Base-by-base conservation (phyloP, 2,888 invertebrate genomes). In the Auanema freiburgensis region DNA sequence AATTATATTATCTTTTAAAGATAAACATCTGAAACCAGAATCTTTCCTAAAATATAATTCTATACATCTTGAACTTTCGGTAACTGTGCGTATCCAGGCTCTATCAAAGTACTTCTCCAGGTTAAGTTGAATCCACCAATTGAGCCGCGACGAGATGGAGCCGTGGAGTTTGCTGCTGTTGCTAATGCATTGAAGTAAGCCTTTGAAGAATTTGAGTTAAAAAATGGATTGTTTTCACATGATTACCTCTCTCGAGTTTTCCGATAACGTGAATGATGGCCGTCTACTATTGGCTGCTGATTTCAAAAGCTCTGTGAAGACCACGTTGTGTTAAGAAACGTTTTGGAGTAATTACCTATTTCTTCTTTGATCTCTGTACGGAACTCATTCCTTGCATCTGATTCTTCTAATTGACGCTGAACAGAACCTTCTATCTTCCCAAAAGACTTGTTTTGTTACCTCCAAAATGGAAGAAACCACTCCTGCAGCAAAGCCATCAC, bases 401-500 rank as follows among this genome's bases (percentile, higher is more conserved):
- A 59, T 56, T 73, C 70, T 46, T 79, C 75, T 40, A 83, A 66
- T 55, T 71, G 69, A 25, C 63, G 61, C 63, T 67, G 57, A 2
- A 59, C 57, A 5, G n/a, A 56, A 12, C 25, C 25, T 61, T 14
- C 25, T 14, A 43, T 25, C 1, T 12, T 3, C 10, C 11, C 2
- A 1, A 5, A n/a, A 16, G 52, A 24, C 21, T 23, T 5, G 23
- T 18, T 52, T 52, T 52, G 52, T 18, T 18, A 66, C 69, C 65
- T 71, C 67, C 33, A 75, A 51, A 40, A 74, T 55, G 61, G 83
- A 78, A 21, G 78, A 65, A n/a, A 81, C 78, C 8, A 75, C 71
- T 11, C 74, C 76, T 12, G 80, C 72, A 12, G 78, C 79, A 57
- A 76, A 82, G 0, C 79, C 82, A 63, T 83, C 82, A 10, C 82